phyloP scores from a whole-genome alignment of 2,113 vertebrate genomes.

The Urocolius indicus region DNA sequence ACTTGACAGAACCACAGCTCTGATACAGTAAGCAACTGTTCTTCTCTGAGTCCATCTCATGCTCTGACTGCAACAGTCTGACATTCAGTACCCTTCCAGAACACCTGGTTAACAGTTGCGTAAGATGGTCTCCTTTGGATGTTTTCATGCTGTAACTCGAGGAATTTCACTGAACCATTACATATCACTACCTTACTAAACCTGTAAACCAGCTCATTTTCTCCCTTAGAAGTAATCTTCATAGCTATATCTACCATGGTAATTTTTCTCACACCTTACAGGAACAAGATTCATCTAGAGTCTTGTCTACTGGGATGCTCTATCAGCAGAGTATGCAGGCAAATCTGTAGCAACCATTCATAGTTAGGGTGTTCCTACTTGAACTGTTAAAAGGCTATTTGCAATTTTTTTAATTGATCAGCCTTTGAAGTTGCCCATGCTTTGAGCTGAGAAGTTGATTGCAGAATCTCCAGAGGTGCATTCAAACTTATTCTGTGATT shows the following conservation, averaged over 20 bases:
- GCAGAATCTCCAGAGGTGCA: not conserved
- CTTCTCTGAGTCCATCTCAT: not conserved
- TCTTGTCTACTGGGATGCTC: not conserved
- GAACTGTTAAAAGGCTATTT: not conserved
- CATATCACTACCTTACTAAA: not conserved
- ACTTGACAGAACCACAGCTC: not conserved
- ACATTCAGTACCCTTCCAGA: not conserved
- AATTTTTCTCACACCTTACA: not conserved
- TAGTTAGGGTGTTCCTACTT: not conserved
- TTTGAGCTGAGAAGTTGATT: not conserved
- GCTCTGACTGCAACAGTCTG: not conserved
- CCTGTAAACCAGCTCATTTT: not conserved
- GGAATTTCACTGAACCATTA: not conserved
- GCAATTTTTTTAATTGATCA: not conserved
- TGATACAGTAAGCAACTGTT: not conserved
- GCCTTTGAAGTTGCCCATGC: not conserved
- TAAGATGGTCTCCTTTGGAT: not conserved
- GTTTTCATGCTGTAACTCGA: not conserved
- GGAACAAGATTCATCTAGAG: not conserved
- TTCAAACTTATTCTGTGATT: not conserved
- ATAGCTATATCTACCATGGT: not conserved
- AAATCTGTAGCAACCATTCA: not conserved
- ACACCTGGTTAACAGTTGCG: not conserved
- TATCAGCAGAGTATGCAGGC: rapidly evolving
- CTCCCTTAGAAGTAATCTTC: not conserved